Conservation (phyloP, 2,113 vertebrate species). For the Psilopsiagon aurifrons region DNA sequence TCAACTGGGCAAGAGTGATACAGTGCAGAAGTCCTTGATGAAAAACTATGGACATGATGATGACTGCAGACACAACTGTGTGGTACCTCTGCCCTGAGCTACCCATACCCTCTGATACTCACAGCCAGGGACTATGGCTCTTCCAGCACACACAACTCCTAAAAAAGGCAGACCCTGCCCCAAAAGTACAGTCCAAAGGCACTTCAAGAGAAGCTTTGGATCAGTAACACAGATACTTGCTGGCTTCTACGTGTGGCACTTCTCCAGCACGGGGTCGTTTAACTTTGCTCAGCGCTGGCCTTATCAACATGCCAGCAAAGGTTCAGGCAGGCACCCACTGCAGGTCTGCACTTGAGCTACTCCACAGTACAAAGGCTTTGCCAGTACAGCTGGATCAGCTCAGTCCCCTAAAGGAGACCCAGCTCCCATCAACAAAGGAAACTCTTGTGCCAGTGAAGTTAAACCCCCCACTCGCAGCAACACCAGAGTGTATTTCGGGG, state of each 20-base stretch:
- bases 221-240: neutral
- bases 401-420: conserved; percentile 61
- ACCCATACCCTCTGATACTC: rapidly evolving
- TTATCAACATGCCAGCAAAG: neutral
- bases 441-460: neutral
- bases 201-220: neutral
- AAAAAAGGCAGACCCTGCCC: neutral
- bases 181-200: neutral
- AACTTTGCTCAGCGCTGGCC: neutral
- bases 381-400: conserved; percentile 54
- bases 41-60: neutral
- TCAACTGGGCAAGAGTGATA: neutral
- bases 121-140: neutral
- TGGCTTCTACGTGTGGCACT: conserved; percentile 41
- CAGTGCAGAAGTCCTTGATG: rapidly evolving
- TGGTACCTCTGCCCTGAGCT: neutral
- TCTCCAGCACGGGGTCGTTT: conserved; percentile 32
- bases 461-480: conserved; percentile 36
- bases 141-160: neutral
- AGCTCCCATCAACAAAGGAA: conserved; percentile 54
- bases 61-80: neutral
- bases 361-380: conserved; percentile 16
- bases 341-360: conserved; percentile 54
- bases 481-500: neutral
- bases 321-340: conserved; percentile 13